These are phyloP conservation scores for Forbesichthys papilliferus DNA, from an alignment of 2,113 vertebrate genomes.

Conservation along the genomic window DNA sequence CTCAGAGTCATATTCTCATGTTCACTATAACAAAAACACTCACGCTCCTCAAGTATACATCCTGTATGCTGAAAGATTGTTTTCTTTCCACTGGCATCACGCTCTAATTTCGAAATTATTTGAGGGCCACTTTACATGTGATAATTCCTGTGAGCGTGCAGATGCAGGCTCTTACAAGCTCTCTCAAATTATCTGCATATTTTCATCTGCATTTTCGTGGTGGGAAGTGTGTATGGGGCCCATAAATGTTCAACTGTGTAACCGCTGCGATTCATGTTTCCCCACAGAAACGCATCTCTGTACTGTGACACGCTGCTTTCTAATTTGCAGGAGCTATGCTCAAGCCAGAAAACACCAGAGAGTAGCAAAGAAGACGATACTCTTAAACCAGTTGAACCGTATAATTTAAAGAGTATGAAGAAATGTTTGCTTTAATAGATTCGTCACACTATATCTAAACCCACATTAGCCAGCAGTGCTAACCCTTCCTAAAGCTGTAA, in stretches of 20 bases:
- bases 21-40: slow-evolving; percentile 8
- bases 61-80: too few species aligned
- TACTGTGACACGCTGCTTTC: slow-evolving; percentile 55
- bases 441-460: slow-evolving; percentile 26
- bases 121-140: slow-evolving; percentile 35
- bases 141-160: slow-evolving; percentile 32
- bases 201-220: slow-evolving; percentile 47
- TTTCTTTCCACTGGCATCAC: not conserved
- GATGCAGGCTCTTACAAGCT: slow-evolving; percentile 34
- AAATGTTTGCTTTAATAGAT: slow-evolving; percentile 45
- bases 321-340: slow-evolving; percentile 58
- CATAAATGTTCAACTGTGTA: slow-evolving; percentile 48
- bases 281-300: slow-evolving; percentile 43
- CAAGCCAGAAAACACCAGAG: slow-evolving; percentile 53
- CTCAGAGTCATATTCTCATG: not conserved
- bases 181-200: slow-evolving; percentile 60
- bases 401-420: slow-evolving; percentile 61
- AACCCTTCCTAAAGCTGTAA: too few species aligned
- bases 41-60: not conserved
- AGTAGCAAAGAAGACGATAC: slow-evolving; percentile 38
- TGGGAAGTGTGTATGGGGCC: slow-evolving; percentile 46
- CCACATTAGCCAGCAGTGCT: too few species aligned
- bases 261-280: slow-evolving; percentile 35
- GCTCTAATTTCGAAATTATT: slow-evolving; percentile 30
- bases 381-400: slow-evolving; percentile 32